Percentiles rank a stretch among this genome's conserved stretches.
Evolutionary conservation across 2,888 invertebrate species (phyloP).

Genomic region (Graphium colonna): DNA sequence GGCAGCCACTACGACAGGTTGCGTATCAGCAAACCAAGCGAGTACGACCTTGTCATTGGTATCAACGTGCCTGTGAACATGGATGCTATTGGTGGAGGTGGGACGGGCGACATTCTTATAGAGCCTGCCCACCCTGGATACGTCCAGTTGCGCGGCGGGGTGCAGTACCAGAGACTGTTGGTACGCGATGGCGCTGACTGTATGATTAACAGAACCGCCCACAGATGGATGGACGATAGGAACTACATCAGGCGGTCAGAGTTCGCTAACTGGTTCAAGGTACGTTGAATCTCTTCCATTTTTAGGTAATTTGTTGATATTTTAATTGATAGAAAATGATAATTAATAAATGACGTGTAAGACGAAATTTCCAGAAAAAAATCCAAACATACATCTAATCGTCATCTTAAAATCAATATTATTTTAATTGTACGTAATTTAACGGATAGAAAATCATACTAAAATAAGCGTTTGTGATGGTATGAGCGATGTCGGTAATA

Average conservation of each 20-base stretch:
- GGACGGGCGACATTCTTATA: constrained; percentile 55
- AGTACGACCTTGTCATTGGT: constrained; percentile 81
- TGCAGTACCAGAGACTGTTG: constrained; percentile 47
- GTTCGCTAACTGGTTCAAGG: constrained; percentile 77
- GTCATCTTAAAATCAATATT: too few species aligned
- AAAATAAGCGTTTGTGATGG: too few species aligned
- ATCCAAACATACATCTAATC: too few species aligned
- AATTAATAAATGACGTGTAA: too few species aligned
- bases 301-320: too few species aligned
- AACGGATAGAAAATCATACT: too few species aligned
- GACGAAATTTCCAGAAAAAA: too few species aligned
- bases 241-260: constrained; percentile 64
- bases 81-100: constrained; percentile 32
- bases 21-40: constrained; percentile 68
- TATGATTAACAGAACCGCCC: constrained; percentile 52
- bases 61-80: constrained; percentile 69
- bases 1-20: constrained; percentile 82
- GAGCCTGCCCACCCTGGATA: constrained; percentile 63
- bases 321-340: too few species aligned
- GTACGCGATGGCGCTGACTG: constrained; percentile 44
- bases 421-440: too few species aligned
- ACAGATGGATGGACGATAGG: constrained; percentile 55
- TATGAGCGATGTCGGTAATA: too few species aligned
- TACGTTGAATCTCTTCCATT: neutral
- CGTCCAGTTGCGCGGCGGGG: constrained; percentile 61